These are phyloP conservation scores for Brachionus paranguensis DNA, from an alignment of 1,140 invertebrate species.

Conservation along the genomic window DNA sequence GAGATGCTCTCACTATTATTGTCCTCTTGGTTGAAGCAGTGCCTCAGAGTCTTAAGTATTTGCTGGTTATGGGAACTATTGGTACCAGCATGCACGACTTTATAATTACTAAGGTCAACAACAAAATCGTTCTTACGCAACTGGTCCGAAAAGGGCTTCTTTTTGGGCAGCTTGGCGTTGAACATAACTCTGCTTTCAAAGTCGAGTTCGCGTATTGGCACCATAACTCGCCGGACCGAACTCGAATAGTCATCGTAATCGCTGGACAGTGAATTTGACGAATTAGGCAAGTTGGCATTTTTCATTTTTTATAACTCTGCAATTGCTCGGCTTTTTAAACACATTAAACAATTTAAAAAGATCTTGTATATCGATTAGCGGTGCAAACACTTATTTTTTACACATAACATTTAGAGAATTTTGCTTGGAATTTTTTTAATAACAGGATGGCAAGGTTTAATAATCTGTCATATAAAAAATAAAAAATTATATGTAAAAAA, in stretches of 20 bases:
- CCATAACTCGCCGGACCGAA: neutral
- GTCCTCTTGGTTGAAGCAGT: slow-evolving; percentile 32
- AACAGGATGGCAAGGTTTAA: neutral
- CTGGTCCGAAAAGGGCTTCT: slow-evolving; percentile 22
- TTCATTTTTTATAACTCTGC: slow-evolving; percentile 2
- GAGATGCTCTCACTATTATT: slow-evolving; percentile 5
- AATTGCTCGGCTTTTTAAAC: neutral
- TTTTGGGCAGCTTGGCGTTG: slow-evolving; percentile 16
- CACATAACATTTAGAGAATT: neutral
- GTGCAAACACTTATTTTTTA: neutral
- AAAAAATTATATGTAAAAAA: neutral
- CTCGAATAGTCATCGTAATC: slow-evolving; percentile 37
- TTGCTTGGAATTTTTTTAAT: neutral
- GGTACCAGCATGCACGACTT: neutral
- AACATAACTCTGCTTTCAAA: slow-evolving; percentile 37
- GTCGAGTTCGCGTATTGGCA: slow-evolving; percentile 27
- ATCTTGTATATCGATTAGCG: neutral
- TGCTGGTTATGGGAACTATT: slow-evolving; percentile 2
- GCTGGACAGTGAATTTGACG: neutral
- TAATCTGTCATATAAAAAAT: neutral
- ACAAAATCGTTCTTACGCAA: slow-evolving; percentile 39
- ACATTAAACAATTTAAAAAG: neutral
- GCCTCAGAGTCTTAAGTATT: slow-evolving; percentile 16
- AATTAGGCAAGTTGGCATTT: slow-evolving; percentile 14
- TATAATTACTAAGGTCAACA: slow-evolving; percentile 25